Evolutionary conservation across 2,113 vertebrate genomes (phyloP).

Genomic region (Platysteira castanea): DNA sequence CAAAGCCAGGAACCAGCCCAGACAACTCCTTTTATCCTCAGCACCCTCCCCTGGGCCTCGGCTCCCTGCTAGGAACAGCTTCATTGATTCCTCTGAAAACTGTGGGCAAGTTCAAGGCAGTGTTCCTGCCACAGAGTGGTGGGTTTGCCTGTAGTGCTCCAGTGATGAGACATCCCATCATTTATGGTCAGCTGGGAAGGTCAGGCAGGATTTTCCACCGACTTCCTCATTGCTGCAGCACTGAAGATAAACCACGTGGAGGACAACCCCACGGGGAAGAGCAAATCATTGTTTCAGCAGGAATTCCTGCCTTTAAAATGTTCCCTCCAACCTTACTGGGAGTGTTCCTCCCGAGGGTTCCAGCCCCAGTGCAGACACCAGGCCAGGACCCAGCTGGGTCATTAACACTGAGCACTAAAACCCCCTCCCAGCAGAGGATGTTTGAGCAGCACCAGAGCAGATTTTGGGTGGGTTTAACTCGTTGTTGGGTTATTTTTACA

Average conservation of each 20-base stretch:
- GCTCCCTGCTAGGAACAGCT: conserved; percentile 10
- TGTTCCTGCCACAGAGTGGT: background rate
- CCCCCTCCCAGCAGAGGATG: background rate
- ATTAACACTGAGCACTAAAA: background rate
- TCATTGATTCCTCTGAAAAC: background rate
- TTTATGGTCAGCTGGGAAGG: background rate
- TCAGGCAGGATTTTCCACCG: background rate
- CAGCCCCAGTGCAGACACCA: background rate
- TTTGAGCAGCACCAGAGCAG: background rate
- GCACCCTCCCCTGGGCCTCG: background rate
- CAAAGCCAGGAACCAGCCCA: background rate
- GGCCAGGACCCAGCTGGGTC: background rate
- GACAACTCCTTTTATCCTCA: background rate
- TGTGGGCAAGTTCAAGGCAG: background rate
- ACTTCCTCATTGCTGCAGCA: background rate
- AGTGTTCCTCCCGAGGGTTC: background rate
- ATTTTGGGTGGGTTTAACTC: background rate
- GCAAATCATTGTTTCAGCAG: background rate
- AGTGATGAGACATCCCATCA: background rate
- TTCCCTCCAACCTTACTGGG: background rate
- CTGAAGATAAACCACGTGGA: background rate
- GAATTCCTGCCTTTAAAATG: background rate
- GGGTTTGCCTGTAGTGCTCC: background rate
- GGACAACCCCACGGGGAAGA: background rate
- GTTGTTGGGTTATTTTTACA: background rate